Percentiles rank a stretch among this genome's conserved stretches.
Evolutionary conservation across 2,888 invertebrate species (phyloP).

Genomic region (Oscheius sp.): DNA sequence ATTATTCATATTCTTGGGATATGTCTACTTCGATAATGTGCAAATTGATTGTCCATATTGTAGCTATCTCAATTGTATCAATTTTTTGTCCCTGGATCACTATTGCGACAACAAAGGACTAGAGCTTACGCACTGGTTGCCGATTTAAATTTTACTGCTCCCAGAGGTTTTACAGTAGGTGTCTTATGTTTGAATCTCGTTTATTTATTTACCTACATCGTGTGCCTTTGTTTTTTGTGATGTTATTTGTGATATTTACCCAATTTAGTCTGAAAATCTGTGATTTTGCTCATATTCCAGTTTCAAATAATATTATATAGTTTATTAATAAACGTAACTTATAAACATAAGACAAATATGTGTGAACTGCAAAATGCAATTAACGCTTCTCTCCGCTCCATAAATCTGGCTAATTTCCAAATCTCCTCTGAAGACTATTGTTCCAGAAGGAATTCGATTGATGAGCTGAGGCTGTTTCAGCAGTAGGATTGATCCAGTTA

Average conservation of each 20-base stretch:
- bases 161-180: too few species aligned
- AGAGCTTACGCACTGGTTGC: conserved; percentile 62
- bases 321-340: too few species aligned
- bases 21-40: conserved; percentile 25
- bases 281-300: too few species aligned
- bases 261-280: background rate
- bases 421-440: too few species aligned
- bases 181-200: conserved; percentile 1
- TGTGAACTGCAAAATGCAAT: too few species aligned
- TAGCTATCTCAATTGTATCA: conserved; percentile 50
- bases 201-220: background rate
- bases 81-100: conserved; percentile 33
- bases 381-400: too few species aligned
- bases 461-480: too few species aligned
- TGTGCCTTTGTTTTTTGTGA: conserved; percentile 9
- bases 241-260: background rate
- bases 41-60: conserved; percentile 40
- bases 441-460: too few species aligned
- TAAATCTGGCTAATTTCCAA: too few species aligned
- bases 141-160: conserved; percentile 58
- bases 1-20: conserved; percentile 2
- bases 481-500: too few species aligned
- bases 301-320: too few species aligned
- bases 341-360: too few species aligned
- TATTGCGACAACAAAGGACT: conserved; percentile 68